phyloP scores from a whole-genome alignment of 2,797 vertebrate genomes.

The Pseudopleuronectes americanus region DNA sequence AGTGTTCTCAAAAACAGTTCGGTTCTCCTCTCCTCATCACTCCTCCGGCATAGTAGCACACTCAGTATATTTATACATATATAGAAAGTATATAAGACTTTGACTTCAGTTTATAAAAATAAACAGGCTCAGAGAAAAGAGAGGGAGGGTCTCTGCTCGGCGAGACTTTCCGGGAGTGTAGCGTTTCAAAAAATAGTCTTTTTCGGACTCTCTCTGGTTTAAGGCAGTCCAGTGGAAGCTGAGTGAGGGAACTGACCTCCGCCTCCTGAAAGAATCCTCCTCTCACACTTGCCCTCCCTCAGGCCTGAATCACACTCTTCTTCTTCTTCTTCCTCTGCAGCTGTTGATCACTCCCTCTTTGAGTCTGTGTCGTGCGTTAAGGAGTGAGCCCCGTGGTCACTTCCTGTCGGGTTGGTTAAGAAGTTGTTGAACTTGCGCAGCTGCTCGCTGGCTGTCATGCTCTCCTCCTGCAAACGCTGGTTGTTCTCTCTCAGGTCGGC shows the following conservation, averaged over 20 bases:
- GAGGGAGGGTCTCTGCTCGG: slow-evolving; percentile 21
- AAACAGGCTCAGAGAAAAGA: slow-evolving; percentile 49
- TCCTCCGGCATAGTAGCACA: slow-evolving; percentile 67
- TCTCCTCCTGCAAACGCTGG: slow-evolving; percentile 92
- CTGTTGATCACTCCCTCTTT: slow-evolving; percentile 55
- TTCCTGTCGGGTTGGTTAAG: slow-evolving; percentile 81
- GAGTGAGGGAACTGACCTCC: slow-evolving; percentile 45
- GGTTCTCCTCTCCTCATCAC: slow-evolving; percentile 57
- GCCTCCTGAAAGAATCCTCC: slow-evolving; percentile 16
- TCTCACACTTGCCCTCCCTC: slow-evolving; percentile 2
- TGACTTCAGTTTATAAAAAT: slow-evolving; percentile 76
- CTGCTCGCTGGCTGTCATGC: slow-evolving; percentile 88
- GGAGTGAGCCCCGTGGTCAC: slow-evolving; percentile 53
- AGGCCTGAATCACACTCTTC: slow-evolving; percentile 19
- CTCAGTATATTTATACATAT: slow-evolving; percentile 24
- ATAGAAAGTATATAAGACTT: slow-evolving; percentile 49
- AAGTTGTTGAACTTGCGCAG: slow-evolving; percentile 90
- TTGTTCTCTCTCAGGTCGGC: slow-evolving; percentile 91
- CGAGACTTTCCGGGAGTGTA: slow-evolving; percentile 34
- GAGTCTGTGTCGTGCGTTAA: slow-evolving; percentile 41
- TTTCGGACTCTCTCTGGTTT: slow-evolving; percentile 65
- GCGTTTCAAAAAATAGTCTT: slow-evolving; percentile 50
- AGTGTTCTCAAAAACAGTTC: slow-evolving; percentile 66
- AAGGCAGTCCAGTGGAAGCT: slow-evolving; percentile 75
- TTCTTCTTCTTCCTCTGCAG: slow-evolving; percentile 4